Conservation (phyloP, 1,140 invertebrate species). For the Ectropis grisescens region DNA sequence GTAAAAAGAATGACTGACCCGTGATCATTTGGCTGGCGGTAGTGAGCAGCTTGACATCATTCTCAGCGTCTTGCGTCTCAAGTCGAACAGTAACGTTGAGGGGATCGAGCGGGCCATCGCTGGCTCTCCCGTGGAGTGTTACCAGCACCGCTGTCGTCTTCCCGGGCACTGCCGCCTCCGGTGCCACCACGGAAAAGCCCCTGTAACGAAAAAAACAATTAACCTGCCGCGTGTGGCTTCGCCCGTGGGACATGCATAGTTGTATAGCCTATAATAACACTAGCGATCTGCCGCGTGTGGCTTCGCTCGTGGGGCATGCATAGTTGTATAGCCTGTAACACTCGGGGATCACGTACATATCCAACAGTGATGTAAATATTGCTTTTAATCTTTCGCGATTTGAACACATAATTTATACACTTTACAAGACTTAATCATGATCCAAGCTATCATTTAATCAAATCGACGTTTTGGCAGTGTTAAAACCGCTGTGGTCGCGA, state of each 20-base stretch:
- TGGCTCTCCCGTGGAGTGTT: slow-evolving; percentile 69
- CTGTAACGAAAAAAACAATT: slow-evolving; percentile 28
- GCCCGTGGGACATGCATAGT: too few species aligned
- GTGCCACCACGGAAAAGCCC: slow-evolving; percentile 74
- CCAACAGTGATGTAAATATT: too few species aligned
- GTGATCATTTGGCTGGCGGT: slow-evolving; percentile 60
- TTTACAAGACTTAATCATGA: too few species aligned
- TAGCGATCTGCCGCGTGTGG: not conserved
- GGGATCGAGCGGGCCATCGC: slow-evolving; percentile 54
- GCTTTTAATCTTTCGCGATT: too few species aligned
- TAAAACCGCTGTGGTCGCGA: too few species aligned
- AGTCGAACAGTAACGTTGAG: slow-evolving; percentile 71
- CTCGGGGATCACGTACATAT: too few species aligned
- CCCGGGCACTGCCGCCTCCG: slow-evolving; percentile 73
- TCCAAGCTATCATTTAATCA: not conserved
- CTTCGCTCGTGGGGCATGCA: too few species aligned
- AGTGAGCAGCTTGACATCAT: slow-evolving; percentile 55
- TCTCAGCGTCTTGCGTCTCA: slow-evolving; percentile 54
- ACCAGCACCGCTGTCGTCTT: slow-evolving; percentile 74
- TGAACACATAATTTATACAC: too few species aligned
- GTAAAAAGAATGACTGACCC: too few species aligned
- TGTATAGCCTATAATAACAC: too few species aligned
- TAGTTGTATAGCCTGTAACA: too few species aligned
- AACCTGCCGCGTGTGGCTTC: not conserved
- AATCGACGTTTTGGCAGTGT: too few species aligned